Base-by-base conservation (phyloP, 1,140 invertebrate species). In the Pararge aegeria region DNA sequence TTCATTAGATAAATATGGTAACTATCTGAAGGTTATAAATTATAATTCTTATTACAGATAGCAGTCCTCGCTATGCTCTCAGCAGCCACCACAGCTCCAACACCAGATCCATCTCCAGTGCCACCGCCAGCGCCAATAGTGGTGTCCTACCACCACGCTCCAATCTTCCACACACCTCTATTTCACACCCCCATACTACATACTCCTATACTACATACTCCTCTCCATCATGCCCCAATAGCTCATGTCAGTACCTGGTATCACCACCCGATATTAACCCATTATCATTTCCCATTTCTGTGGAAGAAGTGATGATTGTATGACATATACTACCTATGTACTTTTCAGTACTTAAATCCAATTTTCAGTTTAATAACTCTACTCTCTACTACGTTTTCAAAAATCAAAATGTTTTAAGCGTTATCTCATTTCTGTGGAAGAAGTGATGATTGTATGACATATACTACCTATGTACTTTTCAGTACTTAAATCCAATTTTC, bases 121-220 rank as follows among this genome's bases (percentile, higher is more conserved):
- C 13, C 38, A 55, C 6, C 64, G 50, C 52, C 64, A 12, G 13
- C 40, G 55, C 5, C 64, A 42, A 40, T 61, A 7, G 5, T 44
- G 30, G 9, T 53, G 5, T 21, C 48, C 13, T 62, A 52, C 38
- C 53, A 52, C n/a, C 69, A 63, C 59, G 64, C 46, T 44, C 70
- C 51, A 49, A n/a, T 75, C 16, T 40, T 77, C 30, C 37, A 64
- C 10, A 13, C 38, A 10, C 6, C 16, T 16, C 13, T 42, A 12
- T 7, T 34, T 7, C 38, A 42, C 5, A 9, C 38, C 13, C 38
- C 38, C 5, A 18, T 42, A 18, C 13, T 66, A 4, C 72, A 73
- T 16, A 50, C 70, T 1, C 73, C 70, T 5, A 55, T 79, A 20
- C 55, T n/a, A n/a, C n/a, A n/a, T n/a, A n/a, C n/a, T n/a, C n/a